Evolutionary conservation across 2,888 invertebrate genomes (phyloP).

Genomic region (Andrena camellia): DNA sequence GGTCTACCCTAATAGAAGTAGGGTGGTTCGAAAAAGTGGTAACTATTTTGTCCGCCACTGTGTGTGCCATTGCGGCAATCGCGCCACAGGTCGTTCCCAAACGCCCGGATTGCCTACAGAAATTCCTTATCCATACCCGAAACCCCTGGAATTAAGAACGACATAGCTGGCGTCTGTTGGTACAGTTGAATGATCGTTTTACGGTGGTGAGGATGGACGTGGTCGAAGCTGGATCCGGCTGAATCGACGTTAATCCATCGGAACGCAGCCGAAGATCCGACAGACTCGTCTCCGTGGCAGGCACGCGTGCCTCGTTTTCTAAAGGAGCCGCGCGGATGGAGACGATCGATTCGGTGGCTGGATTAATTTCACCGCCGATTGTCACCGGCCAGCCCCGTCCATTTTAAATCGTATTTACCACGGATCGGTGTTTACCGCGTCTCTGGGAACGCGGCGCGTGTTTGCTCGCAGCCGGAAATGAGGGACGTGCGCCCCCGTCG

Average conservation of each 20-base stretch:
- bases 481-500: slow-evolving; percentile 39
- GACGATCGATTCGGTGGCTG: not conserved
- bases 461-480: slow-evolving; percentile 35
- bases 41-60: no score
- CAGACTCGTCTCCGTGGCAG: not conserved
- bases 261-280: slow-evolving; percentile 24
- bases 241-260: slow-evolving; percentile 6
- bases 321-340: slow-evolving; percentile 1
- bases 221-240: slow-evolving; percentile 2
- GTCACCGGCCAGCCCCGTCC: not conserved
- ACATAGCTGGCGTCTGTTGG: not conserved
- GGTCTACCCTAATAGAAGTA: no score
- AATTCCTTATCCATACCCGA: not conserved
- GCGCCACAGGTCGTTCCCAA: no score
- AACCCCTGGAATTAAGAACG: not conserved
- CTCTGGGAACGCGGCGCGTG: slow-evolving; percentile 39
- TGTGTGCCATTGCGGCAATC: no score
- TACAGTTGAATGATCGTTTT: not conserved
- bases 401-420: slow-evolving; percentile 15
- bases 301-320: slow-evolving; percentile 31
- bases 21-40: no score
- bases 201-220: not conserved
- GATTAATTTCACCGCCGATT: slow-evolving; percentile 9
- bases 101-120: no score
- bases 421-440: slow-evolving; percentile 14